A percentile compares a stretch with the other conserved stretches of the same genome.
phyloP scores from a whole-genome alignment of 2,888 invertebrate species.

The Rhyacophila evoluta region DNA sequence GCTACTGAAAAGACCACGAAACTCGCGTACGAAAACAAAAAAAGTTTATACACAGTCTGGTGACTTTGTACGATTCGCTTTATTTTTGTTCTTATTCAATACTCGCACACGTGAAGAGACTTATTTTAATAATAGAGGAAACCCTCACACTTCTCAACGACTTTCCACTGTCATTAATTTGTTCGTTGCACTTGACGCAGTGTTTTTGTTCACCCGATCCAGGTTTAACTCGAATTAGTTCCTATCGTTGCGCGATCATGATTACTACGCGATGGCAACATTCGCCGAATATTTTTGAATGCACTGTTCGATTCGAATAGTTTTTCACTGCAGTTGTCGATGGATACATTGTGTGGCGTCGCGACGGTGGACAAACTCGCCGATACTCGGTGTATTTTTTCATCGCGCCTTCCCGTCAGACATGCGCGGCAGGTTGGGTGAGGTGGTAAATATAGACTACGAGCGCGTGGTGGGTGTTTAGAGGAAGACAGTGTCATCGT shows the following conservation, averaged over 20 bases:
- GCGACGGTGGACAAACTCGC: conserved; percentile 28
- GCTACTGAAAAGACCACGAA: background rate
- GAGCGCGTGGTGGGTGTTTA: conserved; percentile 29
- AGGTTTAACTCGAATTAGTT: background rate
- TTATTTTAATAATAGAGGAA: background rate
- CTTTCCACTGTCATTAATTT: background rate
- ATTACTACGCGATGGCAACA: conserved; percentile 1
- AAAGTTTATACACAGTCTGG: conserved; percentile 19
- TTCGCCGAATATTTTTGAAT: conserved; percentile 23
- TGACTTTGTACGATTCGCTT: conserved; percentile 12
- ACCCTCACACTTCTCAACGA: background rate
- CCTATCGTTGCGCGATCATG: background rate
- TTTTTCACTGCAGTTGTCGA: conserved; percentile 29
- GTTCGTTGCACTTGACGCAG: background rate
- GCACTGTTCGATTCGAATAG: background rate
- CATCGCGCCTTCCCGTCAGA: conserved; percentile 41
- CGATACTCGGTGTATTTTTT: conserved; percentile 41
- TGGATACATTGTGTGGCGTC: conserved; percentile 32
- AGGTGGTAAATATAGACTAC: conserved; percentile 42
- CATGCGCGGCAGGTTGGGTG: conserved; percentile 49
- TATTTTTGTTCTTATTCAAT: conserved; percentile 18
- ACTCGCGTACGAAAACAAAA: conserved; percentile 7
- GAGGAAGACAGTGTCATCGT: conserved; percentile 19
- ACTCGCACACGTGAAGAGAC: conserved; percentile 12
- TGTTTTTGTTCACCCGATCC: background rate